Base-by-base conservation (phyloP, 2,888 invertebrate genomes). In the Cerastis rubricosa region DNA sequence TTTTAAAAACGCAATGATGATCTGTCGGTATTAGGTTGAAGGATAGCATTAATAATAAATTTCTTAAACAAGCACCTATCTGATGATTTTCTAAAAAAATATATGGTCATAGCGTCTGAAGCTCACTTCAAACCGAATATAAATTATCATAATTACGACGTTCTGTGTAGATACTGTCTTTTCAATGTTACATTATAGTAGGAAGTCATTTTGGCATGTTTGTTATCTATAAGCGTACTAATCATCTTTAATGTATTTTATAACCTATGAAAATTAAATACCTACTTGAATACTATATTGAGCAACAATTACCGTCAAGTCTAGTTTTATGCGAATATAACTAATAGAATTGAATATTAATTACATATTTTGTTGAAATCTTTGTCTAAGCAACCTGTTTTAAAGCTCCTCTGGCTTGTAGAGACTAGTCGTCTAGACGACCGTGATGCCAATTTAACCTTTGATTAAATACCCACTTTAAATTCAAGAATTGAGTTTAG, bases 391-490 rank as follows among this genome's bases (percentile, higher is more conserved):
- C 0, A 78, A 81, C 85, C 71, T 72, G 61, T 74, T 76, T 35
- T 68, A 66, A 25, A 25, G 45, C 61, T 35, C 57, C 17, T 81
- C 65, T 61, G 40, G 64, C 64, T 72, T 45, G 43, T 68, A 14
- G 25, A 64, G 71, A n/a, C 66, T 35, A 40, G 12, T 29, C 29
- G 51, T 40, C 72, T 80, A 69, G 74, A 59, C 71, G 80, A 74
- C 78, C 80, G 54, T 86, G 78, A 85, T 57, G 59, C 40, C 25
- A 80, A 76, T 74, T 54, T 82, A 81, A 79, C 78, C 78, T 86
- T 84, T 74, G 51, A 57, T 83, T 64, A 76, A 76, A 76, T 61
- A 67, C 25, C 1, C 47, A 66, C 14, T 43, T 59, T 25, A n/a
- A 67, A 70, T 71, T 57, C 22, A 57, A 51, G 67, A 67, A 74